These are phyloP conservation scores for Harpia harpyja DNA, from an alignment of 2,797 vertebrate species.

Conservation along the genomic window DNA sequence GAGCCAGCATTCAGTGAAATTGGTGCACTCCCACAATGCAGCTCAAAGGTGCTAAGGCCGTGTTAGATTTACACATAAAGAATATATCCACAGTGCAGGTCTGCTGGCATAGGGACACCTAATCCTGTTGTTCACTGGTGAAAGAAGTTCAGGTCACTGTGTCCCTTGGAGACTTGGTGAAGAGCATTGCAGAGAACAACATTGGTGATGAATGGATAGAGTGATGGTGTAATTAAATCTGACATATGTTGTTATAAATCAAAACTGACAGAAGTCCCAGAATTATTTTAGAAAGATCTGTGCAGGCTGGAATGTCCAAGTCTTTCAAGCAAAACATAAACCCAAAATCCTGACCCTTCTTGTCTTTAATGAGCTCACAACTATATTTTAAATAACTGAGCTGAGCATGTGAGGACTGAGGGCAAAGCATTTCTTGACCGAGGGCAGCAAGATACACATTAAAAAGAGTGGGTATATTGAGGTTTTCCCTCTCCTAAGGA, in stretches of 20 bases:
- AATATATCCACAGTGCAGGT: no score
- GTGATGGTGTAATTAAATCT: conserved; percentile 23
- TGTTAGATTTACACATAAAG: neutral
- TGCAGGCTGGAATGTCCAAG: neutral
- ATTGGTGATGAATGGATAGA: neutral
- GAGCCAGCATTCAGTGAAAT: neutral
- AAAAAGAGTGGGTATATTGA: neutral
- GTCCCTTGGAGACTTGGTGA: neutral
- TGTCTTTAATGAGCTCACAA: neutral
- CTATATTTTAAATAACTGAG: neutral
- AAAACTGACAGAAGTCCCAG: conserved; percentile 21
- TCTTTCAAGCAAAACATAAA: conserved; percentile 16
- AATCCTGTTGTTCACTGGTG: neutral
- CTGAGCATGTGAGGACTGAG: neutral
- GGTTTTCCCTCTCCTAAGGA: neutral
- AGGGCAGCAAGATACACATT: neutral
- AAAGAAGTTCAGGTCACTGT: neutral
- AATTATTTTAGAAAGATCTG: conserved; percentile 19
- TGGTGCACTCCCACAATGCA: neutral
- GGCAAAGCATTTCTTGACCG: neutral
- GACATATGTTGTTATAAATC: conserved; percentile 40
- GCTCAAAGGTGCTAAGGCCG: rapidly evolving
- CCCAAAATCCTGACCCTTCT: neutral
- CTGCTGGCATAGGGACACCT: neutral
- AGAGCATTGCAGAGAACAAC: neutral